Base-by-base conservation (phyloP, 2,888 invertebrate genomes). In the Bursaphelenchus okinawaensis region DNA sequence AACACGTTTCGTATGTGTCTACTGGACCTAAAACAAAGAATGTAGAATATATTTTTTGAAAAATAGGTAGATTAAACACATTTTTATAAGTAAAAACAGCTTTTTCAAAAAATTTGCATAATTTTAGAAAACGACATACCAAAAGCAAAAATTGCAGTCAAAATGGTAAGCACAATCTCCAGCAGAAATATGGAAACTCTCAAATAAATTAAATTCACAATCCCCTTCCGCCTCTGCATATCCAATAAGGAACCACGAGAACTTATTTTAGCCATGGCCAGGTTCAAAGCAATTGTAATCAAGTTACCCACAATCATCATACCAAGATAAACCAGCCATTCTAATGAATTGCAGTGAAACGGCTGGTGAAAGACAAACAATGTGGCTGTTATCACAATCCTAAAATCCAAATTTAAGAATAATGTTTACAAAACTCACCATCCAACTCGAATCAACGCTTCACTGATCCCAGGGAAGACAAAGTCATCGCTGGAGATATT, bases 401-500 rank as follows among this genome's bases (percentile, higher is more conserved):
- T 75, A 61, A 50, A 69, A 59, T 7, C 19, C 16, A 7, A 60
- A 19, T 19, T 19, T 58, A 23, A 4, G 16, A 57, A 16, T 16
- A 7, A 6, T 26, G 23, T 51, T 19, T 20, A n/a, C 12, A 16
- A 26, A 22, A 61, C 80, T 80, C 78, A 87, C 87, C 87, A 87
- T 31, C 80, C 73, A 40, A 84, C 68, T 62, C 87, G 81, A 4
- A 85, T 70, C 26, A 85, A 68, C 19, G 84, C 83, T 74, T 87
- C 86, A 31, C 83, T 81, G 52, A 86, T 68, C 22, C 84, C 90
- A 29, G 92, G 92, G 84, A 91, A 91, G 54, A 93, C 92, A 81
- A 93, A 89, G 85, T 93, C 93, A 85, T 93, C 93, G 76, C 91
- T 90, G 79, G 90, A 91, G 78, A 91, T 90, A 79, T 90, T 88